These are phyloP conservation scores for Drosophila maculinotata DNA, from an alignment of 2,888 invertebrate genomes.

Conservation along the genomic window DNA sequence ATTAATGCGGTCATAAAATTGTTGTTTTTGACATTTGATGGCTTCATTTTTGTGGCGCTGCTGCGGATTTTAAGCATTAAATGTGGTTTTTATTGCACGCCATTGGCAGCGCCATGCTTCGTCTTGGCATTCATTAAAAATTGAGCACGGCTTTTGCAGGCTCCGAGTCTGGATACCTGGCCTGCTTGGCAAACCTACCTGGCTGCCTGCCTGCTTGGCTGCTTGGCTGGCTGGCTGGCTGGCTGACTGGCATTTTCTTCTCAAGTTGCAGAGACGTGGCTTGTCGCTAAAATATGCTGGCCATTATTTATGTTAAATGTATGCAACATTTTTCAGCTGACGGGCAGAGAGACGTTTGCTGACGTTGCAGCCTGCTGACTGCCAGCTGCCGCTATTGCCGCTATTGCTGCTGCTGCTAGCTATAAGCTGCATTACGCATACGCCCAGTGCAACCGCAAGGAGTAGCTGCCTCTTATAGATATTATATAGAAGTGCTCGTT, in stretches of 20 bases:
- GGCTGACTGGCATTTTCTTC: conserved; percentile 24
- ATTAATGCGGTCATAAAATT: conserved; percentile 35
- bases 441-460: conserved; percentile 20
- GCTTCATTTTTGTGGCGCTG: conserved; percentile 10
- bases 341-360: too few species aligned
- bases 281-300: conserved; percentile 64
- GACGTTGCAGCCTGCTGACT: conserved; percentile 30
- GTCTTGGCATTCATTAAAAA: conserved; percentile 53
- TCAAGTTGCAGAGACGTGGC: conserved; percentile 43
- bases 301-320: conserved; percentile 71
- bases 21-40: conserved; percentile 20
- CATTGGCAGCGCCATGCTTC: conserved; percentile 27
- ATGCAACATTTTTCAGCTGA: conserved; percentile 60
- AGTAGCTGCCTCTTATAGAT: conserved; percentile 24
- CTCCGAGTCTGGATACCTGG: conserved; percentile 21
- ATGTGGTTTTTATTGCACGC: conserved; percentile 41
- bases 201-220: conserved; percentile 3
- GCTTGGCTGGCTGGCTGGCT: conserved; percentile 6
- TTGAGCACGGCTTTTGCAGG: conserved; percentile 38
- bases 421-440: conserved; percentile 24
- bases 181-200: conserved; percentile 1
- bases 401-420: not conserved
- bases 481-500: conserved; percentile 24
- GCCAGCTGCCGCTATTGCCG: conserved; percentile 1
- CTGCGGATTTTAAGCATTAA: conserved; percentile 22